Conservation (phyloP, 2,888 invertebrate species). For the Napeogenes sylphis region DNA sequence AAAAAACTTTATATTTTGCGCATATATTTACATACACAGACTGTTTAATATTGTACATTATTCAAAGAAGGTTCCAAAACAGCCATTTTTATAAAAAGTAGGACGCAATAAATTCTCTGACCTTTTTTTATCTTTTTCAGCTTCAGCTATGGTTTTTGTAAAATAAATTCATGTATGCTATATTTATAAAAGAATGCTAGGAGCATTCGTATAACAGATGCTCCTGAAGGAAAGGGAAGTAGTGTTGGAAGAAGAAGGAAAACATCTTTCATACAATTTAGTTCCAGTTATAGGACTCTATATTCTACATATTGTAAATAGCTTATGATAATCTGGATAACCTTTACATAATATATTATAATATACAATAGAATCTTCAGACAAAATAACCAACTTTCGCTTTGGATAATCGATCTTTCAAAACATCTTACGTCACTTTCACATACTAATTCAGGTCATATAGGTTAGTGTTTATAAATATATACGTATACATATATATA, state of each 20-base stretch:
- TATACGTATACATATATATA: too few species aligned
- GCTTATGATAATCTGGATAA: too few species aligned
- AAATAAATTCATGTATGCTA: neutral
- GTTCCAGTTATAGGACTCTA: too few species aligned
- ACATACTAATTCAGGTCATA: neutral
- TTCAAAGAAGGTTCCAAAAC: neutral
- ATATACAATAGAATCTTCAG: neutral
- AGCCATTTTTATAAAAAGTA: neutral
- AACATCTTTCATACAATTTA: too few species aligned
- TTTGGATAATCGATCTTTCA: neutral
- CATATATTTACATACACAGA: neutral
- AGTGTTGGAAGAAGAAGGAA: too few species aligned
- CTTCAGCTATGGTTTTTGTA: neutral
- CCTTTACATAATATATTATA: too few species aligned
- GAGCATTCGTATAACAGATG: too few species aligned
- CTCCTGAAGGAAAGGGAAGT: too few species aligned
- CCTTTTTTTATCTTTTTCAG: neutral
- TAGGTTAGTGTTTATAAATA: neutral
- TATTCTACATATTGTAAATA: too few species aligned
- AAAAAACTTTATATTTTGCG: neutral
- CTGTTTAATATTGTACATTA: constrained; percentile 1
- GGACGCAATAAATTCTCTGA: neutral
- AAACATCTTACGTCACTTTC: neutral
- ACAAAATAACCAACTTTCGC: neutral
- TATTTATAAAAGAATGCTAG: neutral